Percentiles rank a stretch among this genome's conserved stretches.
phyloP scores from a whole-genome alignment of 1,140 invertebrate genomes.

The Achroia grisella region DNA sequence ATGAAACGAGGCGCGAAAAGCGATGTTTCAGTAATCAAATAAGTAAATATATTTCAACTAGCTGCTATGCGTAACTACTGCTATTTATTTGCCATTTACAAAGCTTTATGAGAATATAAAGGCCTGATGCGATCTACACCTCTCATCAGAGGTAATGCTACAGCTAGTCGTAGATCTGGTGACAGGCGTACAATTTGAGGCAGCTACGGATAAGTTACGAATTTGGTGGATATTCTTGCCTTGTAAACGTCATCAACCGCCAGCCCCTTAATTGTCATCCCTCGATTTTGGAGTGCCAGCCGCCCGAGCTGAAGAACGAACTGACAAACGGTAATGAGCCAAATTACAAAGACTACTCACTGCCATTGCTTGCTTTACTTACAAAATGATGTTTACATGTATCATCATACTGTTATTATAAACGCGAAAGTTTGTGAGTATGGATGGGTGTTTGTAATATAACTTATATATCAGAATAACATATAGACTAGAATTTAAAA shows the following conservation, averaged over 20 bases:
- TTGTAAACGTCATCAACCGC: constrained; percentile 30
- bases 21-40: background rate
- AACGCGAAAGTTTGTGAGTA: no score
- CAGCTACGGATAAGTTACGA: background rate
- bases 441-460: no score
- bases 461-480: no score
- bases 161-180: background rate
- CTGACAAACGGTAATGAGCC: constrained; percentile 19
- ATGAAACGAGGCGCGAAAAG: background rate
- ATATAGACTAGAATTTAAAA: no score
- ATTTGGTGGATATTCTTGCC: constrained; percentile 21
- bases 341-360: no score
- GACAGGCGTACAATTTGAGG: background rate
- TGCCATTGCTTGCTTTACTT: no score
- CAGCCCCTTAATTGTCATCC: constrained; percentile 40
- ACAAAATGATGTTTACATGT: no score
- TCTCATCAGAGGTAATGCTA: background rate
- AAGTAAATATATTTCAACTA: no score
- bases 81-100: constrained; percentile 8
- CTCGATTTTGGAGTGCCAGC: constrained; percentile 36
- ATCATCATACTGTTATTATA: no score
- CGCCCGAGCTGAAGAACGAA: constrained; percentile 39
- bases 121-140: background rate
- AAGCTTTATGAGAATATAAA: constrained; percentile 3
- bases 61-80: no score